Base-by-base conservation (phyloP, 2,113 vertebrate genomes). In the Microcebus ravelobensis region DNA sequence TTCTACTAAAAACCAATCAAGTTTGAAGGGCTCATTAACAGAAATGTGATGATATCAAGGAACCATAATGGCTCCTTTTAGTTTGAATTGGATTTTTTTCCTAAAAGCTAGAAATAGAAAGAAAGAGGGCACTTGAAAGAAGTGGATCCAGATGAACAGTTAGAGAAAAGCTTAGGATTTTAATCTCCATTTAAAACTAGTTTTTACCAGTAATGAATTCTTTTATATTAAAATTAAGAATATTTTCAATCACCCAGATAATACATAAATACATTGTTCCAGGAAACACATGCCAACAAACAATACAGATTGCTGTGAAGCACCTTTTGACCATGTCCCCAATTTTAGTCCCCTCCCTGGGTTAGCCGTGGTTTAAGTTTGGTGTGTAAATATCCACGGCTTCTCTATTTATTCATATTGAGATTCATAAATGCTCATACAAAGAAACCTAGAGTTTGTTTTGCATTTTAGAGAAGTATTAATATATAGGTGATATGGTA, bases 21-120 rank as follows among this genome's bases (percentile, higher is more conserved):
- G 74, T 81, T 87, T 76, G 65, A 96, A 97, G 87, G 27, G 71
- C 68, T 83, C 71, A 94, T 96, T 97, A 97, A 31, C 70, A 80
- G 91, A 97, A 91, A 94, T 87, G 71, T 15, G 65, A 57, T 85
- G 80, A 14, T 74, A 95, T 88, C 29, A 52, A 94, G 71, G 71
- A 92, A 83, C 15, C n/a, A 39, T 67, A 70, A 80, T 71, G 65
- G 67, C 5, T 42, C 11, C 65, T 96, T 87, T 95, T 67, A 93
- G 70, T 25, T 81, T 77, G 18, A 90, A 94, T 12, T 87, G 34
- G 13, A 80, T n/a, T 71, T 94, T 96, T 79, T 80, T 91, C 73
- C 73, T 59, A 23, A 55, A 79, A 91, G 82, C 71, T 86, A 73
- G 57, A 95, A 94, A 86, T 86, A 76, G 74, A 96, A 67, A 76